Conservation (phyloP, 2,797 vertebrate species). For the Momotus momota region DNA sequence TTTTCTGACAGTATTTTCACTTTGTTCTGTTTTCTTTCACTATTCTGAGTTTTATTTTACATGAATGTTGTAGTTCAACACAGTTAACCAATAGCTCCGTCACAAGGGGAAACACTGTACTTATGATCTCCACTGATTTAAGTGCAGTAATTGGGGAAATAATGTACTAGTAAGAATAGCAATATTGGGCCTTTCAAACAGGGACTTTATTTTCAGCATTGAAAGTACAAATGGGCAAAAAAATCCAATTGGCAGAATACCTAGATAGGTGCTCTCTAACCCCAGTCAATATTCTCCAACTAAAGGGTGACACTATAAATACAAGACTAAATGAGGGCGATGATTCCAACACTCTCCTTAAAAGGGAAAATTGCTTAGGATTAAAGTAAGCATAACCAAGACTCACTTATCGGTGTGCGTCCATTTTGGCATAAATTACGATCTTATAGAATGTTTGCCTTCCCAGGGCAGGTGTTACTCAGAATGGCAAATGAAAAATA, state of each 20-base stretch:
- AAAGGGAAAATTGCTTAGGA: not conserved
- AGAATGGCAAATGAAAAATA: not conserved
- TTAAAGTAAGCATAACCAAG: not conserved
- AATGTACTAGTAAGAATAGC: not conserved
- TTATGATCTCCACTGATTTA: not conserved
- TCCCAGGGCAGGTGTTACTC: not conserved
- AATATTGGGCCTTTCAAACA: not conserved
- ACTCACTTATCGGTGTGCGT: not conserved
- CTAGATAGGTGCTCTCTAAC: not conserved
- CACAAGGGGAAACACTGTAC: not conserved
- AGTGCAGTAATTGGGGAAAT: not conserved
- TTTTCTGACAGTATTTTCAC: not conserved
- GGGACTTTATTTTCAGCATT: not conserved
- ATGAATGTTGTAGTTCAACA: not conserved
- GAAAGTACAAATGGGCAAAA: not conserved
- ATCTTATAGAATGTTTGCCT: not conserved
- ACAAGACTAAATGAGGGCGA: not conserved
- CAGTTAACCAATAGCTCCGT: not conserved
- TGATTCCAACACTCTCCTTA: not conserved
- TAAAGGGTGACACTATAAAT: not conserved
- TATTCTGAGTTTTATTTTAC: not conserved
- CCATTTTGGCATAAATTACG: not conserved
- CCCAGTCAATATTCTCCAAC: not conserved
- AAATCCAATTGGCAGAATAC: rapidly evolving
- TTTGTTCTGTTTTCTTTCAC: not conserved